Evolutionary conservation across 2,797 vertebrate species (phyloP).

Genomic region (Enteromius argenteus): DNA sequence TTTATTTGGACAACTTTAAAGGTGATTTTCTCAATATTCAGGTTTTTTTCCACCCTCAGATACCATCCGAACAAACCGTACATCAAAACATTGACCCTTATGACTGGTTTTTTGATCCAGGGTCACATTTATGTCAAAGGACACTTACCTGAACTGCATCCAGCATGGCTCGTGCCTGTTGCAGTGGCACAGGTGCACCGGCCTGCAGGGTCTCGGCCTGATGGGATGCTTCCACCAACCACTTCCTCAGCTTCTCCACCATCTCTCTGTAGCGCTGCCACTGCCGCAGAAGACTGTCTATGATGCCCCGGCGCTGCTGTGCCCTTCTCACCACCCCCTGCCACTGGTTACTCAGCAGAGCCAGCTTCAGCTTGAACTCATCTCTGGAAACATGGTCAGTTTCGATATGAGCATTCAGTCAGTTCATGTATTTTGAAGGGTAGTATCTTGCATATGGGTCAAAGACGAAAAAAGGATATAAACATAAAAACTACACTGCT

Average conservation of each 20-base stretch:
- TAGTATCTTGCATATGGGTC: neutral
- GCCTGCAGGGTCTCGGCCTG: conserved; percentile 79
- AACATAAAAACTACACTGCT: too few species aligned
- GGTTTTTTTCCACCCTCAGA: too few species aligned
- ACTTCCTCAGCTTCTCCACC: conserved; percentile 88
- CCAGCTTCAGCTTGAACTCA: conserved; percentile 92
- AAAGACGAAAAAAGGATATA: too few species aligned
- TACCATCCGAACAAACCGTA: too few species aligned
- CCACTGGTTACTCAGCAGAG: conserved; percentile 94
- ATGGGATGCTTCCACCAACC: conserved; percentile 86
- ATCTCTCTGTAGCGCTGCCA: conserved; percentile 94
- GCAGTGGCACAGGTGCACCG: conserved; percentile 81
- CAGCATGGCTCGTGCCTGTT: conserved; percentile 88
- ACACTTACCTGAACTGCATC: conserved; percentile 88
- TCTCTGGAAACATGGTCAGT: conserved; percentile 77
- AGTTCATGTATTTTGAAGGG: neutral
- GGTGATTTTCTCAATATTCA: too few species aligned
- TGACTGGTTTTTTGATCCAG: too few species aligned
- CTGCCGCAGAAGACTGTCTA: conserved; percentile 92
- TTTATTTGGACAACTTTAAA: too few species aligned
- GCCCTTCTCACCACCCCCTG: conserved; percentile 93
- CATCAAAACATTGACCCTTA: too few species aligned
- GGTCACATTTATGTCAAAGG: neutral
- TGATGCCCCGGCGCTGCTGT: conserved; percentile 93
- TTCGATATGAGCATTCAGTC: neutral